phyloP scores from a whole-genome alignment of 1,140 invertebrate genomes.

The Tetragnatha versicolor region DNA sequence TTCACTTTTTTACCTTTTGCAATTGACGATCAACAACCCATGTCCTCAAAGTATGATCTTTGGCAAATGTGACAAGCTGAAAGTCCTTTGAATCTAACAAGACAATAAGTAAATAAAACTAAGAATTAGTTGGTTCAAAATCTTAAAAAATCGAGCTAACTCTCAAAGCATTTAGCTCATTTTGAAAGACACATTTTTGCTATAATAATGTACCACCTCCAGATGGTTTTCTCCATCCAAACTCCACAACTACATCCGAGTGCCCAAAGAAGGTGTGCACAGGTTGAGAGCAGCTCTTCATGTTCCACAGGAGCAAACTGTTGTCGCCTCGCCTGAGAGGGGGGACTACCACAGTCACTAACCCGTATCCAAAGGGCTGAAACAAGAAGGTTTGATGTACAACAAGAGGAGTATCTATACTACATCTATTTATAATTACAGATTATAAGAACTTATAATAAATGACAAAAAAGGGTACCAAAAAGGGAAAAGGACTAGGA shows the following conservation, averaged over 20 bases:
- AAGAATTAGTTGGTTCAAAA: background rate
- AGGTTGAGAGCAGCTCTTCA: slow-evolving; percentile 71
- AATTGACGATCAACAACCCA: slow-evolving; percentile 88
- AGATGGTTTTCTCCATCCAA: slow-evolving; percentile 79
- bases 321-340: slow-evolving; percentile 81
- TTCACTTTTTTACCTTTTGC: slow-evolving; percentile 74
- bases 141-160: too few relatives aligned
- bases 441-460: too few relatives aligned
- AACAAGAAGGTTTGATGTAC: too few relatives aligned
- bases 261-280: slow-evolving; percentile 91
- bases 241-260: slow-evolving; percentile 91
- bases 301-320: slow-evolving; percentile 77
- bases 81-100: slow-evolving; percentile 72
- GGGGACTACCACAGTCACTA: slow-evolving; percentile 88
- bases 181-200: too few relatives aligned
- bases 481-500: too few relatives aligned
- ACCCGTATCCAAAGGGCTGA: slow-evolving; percentile 88
- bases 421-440: too few relatives aligned
- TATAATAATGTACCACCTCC: too few relatives aligned
- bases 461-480: too few relatives aligned
- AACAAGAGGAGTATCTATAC: too few relatives aligned
- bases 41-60: slow-evolving; percentile 88
- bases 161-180: too few relatives aligned
- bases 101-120: background rate
- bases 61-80: slow-evolving; percentile 94